Evolutionary conservation across 2,797 vertebrate species (phyloP).

Genomic region (Enteromius viviparus): DNA sequence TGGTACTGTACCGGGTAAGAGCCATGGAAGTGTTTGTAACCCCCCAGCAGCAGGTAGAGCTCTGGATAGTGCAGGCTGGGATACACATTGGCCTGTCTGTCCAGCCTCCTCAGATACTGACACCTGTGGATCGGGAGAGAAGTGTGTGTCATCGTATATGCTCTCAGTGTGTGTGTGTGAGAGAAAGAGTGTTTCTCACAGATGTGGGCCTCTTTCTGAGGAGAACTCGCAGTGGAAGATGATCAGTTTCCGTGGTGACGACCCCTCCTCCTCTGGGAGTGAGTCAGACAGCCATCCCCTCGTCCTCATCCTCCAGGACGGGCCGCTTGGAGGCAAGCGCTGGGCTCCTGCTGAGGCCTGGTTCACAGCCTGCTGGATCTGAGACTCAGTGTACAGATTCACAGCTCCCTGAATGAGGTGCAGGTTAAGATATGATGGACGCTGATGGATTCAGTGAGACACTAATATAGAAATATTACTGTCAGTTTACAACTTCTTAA

Average conservation of each 20-base stretch:
- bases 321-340: not conserved
- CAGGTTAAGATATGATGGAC: not conserved
- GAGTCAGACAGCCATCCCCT: not conserved
- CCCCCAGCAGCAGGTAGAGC: conserved; percentile 65
- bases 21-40: conserved; percentile 64
- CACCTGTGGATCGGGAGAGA: conserved; percentile 43
- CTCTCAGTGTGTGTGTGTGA: conserved; percentile 4
- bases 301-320: not conserved
- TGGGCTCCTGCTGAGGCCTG: conserved; percentile 30
- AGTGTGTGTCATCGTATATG: not conserved
- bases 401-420: conserved; percentile 61
- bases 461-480: not conserved
- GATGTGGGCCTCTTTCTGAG: conserved; percentile 61
- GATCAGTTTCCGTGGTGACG: conserved; percentile 57
- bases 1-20: conserved; percentile 59
- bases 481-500: too few relatives aligned
- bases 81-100: conserved; percentile 53
- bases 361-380: conserved; percentile 59
- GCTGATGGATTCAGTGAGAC: not conserved
- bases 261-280: conserved; percentile 10
- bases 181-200: conserved; percentile 57
- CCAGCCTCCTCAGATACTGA: conserved; percentile 58
- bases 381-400: conserved; percentile 64
- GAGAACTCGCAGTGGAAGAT: conserved; percentile 71
- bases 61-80: conserved; percentile 65